phyloP scores from a whole-genome alignment of 2,888 invertebrate species.

The Clitarchus hookeri region DNA sequence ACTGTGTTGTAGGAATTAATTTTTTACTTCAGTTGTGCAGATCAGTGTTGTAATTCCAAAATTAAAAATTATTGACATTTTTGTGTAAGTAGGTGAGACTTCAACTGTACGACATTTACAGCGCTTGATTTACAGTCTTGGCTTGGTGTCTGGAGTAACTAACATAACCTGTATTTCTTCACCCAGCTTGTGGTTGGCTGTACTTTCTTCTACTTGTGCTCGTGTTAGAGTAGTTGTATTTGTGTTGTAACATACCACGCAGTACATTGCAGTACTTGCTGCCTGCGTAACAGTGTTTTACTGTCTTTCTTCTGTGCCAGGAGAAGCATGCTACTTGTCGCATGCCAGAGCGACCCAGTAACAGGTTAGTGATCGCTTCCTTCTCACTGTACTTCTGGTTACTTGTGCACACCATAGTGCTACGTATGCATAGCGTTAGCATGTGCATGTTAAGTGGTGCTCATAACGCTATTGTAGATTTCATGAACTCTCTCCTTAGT shows the following conservation, averaged over 20 bases:
- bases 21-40: too few relatives aligned
- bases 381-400: neutral
- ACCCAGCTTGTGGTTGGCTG: neutral
- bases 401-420: constrained; percentile 19
- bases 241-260: too few relatives aligned
- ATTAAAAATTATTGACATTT: too few relatives aligned
- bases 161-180: neutral
- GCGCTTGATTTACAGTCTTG: too few relatives aligned
- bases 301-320: constrained; percentile 39
- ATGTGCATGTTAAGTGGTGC: neutral
- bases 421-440: neutral
- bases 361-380: constrained; percentile 42
- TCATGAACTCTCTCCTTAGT: too few relatives aligned
- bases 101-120: too few relatives aligned
- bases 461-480: too few relatives aligned
- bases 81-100: too few relatives aligned
- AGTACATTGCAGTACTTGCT: too few relatives aligned
- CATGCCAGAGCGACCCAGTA: constrained; percentile 41
- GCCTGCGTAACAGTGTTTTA: neutral
- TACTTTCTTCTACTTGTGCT: neutral
- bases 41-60: too few relatives aligned
- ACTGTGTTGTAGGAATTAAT: too few relatives aligned
- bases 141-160: neutral
- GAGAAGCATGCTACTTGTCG: constrained; percentile 46
- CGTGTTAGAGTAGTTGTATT: too few relatives aligned